Evolutionary conservation across 2,113 vertebrate genomes (phyloP), one percentile per base, ranked within the genome.

Genomic region (Amphiprion percula): DNA sequence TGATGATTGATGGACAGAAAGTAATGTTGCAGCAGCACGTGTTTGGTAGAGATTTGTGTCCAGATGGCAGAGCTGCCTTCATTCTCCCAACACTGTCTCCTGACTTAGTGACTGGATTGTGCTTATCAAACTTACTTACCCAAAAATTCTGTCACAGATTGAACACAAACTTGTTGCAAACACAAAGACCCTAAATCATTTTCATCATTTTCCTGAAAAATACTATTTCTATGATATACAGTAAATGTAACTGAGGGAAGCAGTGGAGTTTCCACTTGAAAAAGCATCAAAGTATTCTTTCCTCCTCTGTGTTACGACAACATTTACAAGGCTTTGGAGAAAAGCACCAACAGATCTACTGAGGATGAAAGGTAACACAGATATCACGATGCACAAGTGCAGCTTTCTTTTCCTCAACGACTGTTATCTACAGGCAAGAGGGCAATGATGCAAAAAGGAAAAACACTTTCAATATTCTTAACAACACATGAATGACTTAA

Each of bases 41-140:
- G 81, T 82, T 80, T 54, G 59, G 58, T 67, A 2, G 63, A 89
- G 88, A 89, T 90, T 91, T 86, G 76, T 60, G 61, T 82, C 87
- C 83, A 88, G 85, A 88, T 90, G 90, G 85, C 73, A 62, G 68
- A 37, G 46, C 67, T 71, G 70, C 69, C 65, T 73, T 73, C 46
- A 26, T 47, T 80, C 75, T 10, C 37, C 46, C 68, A 66, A 67
- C 17, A 30, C 53, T 44, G 15, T 64, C 33, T 61, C 1, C 0
- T 47, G 33, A 70, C 19, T 17, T 26, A 41, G 68, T 46, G 24
- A 66, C 55, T 39, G 1, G 17, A 10, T 3, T 59, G 60, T 53
- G 26, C 16, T n/a, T 7, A 19, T 15, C 69, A 55, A 75, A 75
- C 30, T 10, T 67, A 23, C 49, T 24, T 37, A 30, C 30, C 44